Evolutionary conservation across 2,797 vertebrate species (phyloP), one percentile per base, ranked within the genome.

Genomic region (Rhinoraja longicauda): DNA sequence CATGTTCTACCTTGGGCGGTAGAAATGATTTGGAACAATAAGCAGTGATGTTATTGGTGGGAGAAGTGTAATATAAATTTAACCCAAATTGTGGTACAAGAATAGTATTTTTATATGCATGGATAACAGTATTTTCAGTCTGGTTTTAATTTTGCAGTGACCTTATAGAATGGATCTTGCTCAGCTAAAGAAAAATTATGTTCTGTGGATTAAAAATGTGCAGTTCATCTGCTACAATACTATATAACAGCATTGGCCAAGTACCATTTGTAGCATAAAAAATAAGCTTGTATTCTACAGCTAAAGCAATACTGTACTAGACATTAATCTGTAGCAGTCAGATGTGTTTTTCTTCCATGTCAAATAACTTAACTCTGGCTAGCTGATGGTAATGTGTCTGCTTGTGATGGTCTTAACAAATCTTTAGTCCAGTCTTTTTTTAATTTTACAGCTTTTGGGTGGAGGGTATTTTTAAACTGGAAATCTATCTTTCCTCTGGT

Each of bases 61-160:
- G 64, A 73, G 21, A 73, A 39, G 29, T 29, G 13, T 70, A 32
- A 53, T 91, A 73, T 53, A 75, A 75, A 92, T 29, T 53, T 92
- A 72, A 92, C 90, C 90, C 90, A 92, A 92, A 92, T 92, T 92
- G 70, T 70, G 90, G 26, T 53, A 53, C 36, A 75, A 73, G 70
- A 39, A 75, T 90, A 90, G 39, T 92, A 92, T 92, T 92, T 92
- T 92, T 92, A n/a, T 92, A 92, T 75, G 90, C 90, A 92, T 92
- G 90, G 53, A 73, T 39, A 53, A 53, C 45, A 53, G 67, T 75
- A 92, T 92, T 92, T 92, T 92, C 21, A 72, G 90, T 75, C 19
- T 84, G 81, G 32, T 59, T 84, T 92, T 9, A 45, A 79, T 79
- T 92, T 92, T 92, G 70, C 64, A 73, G 90, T 53, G 39, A 92